phyloP scores from a whole-genome alignment of 2,113 vertebrate species.

The Anhinga anhinga region DNA sequence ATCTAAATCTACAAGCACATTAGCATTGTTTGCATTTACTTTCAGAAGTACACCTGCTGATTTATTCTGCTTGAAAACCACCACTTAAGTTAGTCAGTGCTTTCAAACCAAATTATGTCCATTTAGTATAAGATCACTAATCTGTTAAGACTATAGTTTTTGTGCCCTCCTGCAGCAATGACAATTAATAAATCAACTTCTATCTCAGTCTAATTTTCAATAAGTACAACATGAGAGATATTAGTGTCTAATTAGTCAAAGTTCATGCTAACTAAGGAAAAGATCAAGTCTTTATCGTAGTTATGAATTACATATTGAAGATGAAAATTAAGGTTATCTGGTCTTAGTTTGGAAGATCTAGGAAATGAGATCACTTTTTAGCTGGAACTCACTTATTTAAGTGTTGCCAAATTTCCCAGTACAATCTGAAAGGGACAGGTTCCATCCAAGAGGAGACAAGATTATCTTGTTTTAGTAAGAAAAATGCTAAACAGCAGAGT shows the following conservation, averaged over 20 bases:
- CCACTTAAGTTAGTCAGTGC: background rate
- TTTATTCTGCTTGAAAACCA: background rate
- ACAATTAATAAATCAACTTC: background rate
- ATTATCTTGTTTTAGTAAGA: background rate
- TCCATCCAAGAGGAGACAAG: background rate
- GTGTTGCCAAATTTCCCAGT: background rate
- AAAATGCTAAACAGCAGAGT: background rate
- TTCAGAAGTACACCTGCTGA: background rate
- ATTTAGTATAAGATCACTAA: background rate
- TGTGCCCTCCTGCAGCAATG: background rate
- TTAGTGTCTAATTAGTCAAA: background rate
- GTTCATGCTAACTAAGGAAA: background rate
- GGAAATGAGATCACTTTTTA: background rate
- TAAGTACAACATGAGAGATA: background rate
- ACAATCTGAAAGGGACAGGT: background rate
- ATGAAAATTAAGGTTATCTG: background rate
- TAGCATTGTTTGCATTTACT: background rate
- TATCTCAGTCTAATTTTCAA: background rate
- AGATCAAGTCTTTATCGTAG: background rate
- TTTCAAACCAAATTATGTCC: background rate
- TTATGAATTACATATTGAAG: background rate
- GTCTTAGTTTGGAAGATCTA: background rate
- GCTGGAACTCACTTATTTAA: background rate
- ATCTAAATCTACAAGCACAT: background rate
- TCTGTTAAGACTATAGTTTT: background rate